phyloP scores from a whole-genome alignment of 2,797 vertebrate genomes.

The Esox masquinongy region DNA sequence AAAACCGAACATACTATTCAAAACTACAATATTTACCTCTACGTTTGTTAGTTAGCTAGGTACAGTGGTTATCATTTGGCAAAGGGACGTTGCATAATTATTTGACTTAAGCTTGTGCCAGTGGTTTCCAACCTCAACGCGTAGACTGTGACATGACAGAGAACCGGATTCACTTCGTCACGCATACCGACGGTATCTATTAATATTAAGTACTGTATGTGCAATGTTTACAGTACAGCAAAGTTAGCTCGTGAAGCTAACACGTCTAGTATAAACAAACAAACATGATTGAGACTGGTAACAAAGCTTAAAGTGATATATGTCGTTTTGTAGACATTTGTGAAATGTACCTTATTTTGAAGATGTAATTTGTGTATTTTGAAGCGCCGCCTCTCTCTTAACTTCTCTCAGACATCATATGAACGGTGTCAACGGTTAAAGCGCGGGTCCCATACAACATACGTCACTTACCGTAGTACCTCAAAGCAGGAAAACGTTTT shows the following conservation, averaged over 20 bases:
- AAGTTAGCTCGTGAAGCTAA: neutral
- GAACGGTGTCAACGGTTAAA: slow-evolving; percentile 5
- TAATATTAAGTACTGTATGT: too few species aligned
- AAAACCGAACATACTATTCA: too few species aligned
- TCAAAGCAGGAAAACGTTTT: neutral
- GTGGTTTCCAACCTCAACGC: neutral
- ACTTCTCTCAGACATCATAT: too few species aligned
- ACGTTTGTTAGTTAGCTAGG: slow-evolving; percentile 1
- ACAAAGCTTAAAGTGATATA: neutral
- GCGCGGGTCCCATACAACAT: slow-evolving; percentile 42
- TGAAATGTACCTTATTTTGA: slow-evolving; percentile 40
- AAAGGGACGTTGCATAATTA: neutral
- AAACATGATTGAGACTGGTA: neutral
- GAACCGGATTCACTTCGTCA: neutral
- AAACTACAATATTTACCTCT: too few species aligned
- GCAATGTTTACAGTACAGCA: neutral
- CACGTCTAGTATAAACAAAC: neutral
- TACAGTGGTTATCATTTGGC: neutral
- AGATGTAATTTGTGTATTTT: neutral
- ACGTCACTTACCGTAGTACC: slow-evolving; percentile 24
- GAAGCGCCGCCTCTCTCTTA: slow-evolving; percentile 9
- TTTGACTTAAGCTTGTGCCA: neutral
- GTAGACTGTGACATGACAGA: neutral
- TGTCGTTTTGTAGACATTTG: neutral
- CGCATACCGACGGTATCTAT: neutral